phyloP scores from a whole-genome alignment of 2,113 vertebrate genomes.

The Butorides virescens region DNA sequence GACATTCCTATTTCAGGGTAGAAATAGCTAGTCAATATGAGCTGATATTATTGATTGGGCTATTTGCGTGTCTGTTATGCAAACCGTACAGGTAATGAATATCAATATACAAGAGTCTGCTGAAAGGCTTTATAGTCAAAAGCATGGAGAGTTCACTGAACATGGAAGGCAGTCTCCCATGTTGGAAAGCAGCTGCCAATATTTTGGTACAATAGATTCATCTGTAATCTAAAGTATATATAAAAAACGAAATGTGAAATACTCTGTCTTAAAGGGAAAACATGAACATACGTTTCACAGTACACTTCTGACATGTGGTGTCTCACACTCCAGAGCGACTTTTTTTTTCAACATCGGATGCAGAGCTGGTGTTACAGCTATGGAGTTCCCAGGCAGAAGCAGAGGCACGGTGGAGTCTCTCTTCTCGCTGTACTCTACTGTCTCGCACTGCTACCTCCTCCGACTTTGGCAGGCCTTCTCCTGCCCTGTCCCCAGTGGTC shows the following conservation, averaged over 20 bases:
- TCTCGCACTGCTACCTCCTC: neutral
- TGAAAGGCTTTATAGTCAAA: neutral
- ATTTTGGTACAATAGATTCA: slow-evolving; percentile 65
- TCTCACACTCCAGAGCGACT: slow-evolving; percentile 9
- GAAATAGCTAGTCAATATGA: slow-evolving; percentile 42
- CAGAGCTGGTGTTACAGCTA: slow-evolving; percentile 15
- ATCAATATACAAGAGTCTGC: neutral
- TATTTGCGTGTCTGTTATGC: neutral
- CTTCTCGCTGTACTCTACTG: neutral
- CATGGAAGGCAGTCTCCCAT: neutral
- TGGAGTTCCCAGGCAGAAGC: neutral
- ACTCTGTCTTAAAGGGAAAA: slow-evolving; percentile 28
- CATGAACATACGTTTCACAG: slow-evolving; percentile 3
- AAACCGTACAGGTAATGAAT: neutral
- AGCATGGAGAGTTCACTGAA: neutral
- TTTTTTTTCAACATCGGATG: neutral
- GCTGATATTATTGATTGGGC: slow-evolving; percentile 22
- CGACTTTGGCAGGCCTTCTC: neutral
- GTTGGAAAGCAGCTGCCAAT: slow-evolving; percentile 46
- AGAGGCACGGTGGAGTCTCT: neutral
- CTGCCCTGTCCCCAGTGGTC: neutral
- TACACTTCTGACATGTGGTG: slow-evolving; percentile 65
- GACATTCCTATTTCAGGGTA: slow-evolving; percentile 17
- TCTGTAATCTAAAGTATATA: slow-evolving; percentile 57
- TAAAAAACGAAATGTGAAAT: slow-evolving; percentile 34